Percentiles rank a stretch among this genome's conserved stretches.
Conservation (phyloP, 2,797 vertebrate species). For the Graptemys geographica region DNA sequence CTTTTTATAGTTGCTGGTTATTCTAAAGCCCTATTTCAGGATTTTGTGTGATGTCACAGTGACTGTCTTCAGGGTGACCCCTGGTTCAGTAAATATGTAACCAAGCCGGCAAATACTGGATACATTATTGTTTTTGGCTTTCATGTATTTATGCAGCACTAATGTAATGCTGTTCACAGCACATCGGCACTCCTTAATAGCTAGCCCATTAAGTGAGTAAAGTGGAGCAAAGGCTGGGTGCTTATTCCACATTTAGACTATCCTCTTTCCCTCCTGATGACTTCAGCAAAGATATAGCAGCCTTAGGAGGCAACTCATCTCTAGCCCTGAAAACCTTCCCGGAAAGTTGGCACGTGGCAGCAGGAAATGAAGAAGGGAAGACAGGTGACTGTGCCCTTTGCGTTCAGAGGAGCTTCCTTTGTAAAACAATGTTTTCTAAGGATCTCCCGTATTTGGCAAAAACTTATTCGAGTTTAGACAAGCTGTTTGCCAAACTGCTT, state of each 20-base stretch:
- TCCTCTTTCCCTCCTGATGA: constrained; percentile 56
- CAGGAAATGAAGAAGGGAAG: neutral
- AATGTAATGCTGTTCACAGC: neutral
- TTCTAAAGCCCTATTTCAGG: neutral
- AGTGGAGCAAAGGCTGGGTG: constrained; percentile 56
- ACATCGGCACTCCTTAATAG: neutral
- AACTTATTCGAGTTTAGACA: constrained; percentile 1
- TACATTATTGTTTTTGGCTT: constrained; percentile 33
- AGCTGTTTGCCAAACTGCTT: neutral
- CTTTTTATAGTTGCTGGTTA: constrained; percentile 2
- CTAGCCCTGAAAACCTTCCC: constrained; percentile 27
- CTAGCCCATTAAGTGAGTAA: constrained; percentile 29
- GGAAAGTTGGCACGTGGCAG: neutral
- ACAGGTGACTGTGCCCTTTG: neutral
- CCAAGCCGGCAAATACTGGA: neutral
- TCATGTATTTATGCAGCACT: constrained; percentile 50
- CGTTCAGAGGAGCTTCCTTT: neutral
- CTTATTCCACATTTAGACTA: constrained; percentile 55
- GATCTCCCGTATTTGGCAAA: constrained; percentile 45
- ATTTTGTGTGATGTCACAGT: neutral
- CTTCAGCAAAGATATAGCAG: constrained; percentile 56
- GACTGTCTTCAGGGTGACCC: neutral
- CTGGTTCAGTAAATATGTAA: constrained; percentile 31
- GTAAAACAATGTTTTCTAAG: constrained; percentile 3
- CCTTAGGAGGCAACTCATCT: constrained; percentile 61